Evolutionary conservation across 2,113 vertebrate genomes (phyloP).

Genomic region (Andinoacara biseriatus): DNA sequence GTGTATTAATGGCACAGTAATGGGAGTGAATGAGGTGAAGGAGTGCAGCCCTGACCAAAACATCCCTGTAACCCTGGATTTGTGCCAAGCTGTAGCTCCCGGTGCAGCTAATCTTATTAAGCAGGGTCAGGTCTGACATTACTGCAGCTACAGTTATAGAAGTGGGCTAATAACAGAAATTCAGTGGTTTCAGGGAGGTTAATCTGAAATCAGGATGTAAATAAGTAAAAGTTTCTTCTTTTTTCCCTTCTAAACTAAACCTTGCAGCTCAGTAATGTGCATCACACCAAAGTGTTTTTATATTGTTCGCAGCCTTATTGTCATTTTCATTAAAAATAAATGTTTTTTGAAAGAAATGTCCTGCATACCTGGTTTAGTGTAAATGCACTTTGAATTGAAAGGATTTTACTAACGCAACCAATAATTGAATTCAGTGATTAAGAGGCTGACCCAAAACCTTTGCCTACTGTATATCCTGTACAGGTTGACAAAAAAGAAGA

Average conservation of each 20-base stretch:
- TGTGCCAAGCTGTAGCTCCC: constrained; percentile 49
- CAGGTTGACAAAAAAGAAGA: neutral
- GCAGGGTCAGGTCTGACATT: constrained; percentile 15
- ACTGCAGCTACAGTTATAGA: neutral
- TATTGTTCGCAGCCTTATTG: neutral
- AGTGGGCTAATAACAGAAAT: constrained; percentile 1
- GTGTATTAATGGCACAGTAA: neutral
- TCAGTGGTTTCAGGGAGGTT: neutral
- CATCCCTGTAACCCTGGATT: constrained; percentile 34
- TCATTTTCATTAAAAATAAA: neutral
- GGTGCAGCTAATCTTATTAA: constrained; percentile 61
- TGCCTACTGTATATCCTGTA: neutral
- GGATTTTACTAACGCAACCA: neutral
- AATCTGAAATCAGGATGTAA: constrained; percentile 3
- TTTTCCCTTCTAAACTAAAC: neutral
- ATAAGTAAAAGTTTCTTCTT: neutral
- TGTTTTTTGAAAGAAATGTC: neutral
- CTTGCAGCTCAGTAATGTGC: neutral
- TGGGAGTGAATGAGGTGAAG: neutral
- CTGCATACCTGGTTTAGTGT: neutral
- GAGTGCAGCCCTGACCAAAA: constrained; percentile 23
- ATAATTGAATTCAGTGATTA: neutral
- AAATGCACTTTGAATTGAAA: neutral
- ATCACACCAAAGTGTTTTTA: neutral
- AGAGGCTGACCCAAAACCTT: neutral